Evolutionary conservation across 2,888 invertebrate genomes (phyloP), one percentile per base, ranked within the genome.

Genomic region (Tanytarsus gracilentus): DNA sequence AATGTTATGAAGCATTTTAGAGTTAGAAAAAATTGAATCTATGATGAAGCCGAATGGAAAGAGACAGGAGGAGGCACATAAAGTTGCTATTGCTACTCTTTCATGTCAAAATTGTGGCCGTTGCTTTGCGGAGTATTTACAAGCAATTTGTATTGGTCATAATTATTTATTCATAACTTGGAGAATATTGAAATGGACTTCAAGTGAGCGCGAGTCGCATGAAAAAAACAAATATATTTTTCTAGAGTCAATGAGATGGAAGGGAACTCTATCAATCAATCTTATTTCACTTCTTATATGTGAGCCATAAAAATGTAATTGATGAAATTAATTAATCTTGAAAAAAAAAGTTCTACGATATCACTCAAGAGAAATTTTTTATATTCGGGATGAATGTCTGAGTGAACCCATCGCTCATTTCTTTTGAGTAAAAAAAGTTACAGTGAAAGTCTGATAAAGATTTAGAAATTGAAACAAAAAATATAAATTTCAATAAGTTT

Each of bases 231-330:
- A 40, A 40, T 40, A 6, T 8, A 30, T 6, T 30, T 30, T 30
- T 30, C 6, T 9, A 18, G 40, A 16, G 40, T 40, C 16, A n/a
- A 16, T 16, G 18, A 40, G 14, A 40, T 16, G 14, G 23, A 9
- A 16, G 11, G n/a, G 9, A 26, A 51, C 26, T 51, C 51, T 9
- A 51, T 51, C 51, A 51, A 51, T 51, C 51, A 51, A 51, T 25
- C 26, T 21, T n/a, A n/a, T n/a, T n/a, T n/a, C n/a, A n/a, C n/a
- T n/a, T n/a, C n/a, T n/a, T n/a, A n/a, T n/a, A n/a, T n/a, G n/a
- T n/a, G n/a, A n/a, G n/a, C n/a, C n/a, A n/a, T n/a, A n/a, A n/a
- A 18, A 8, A 21, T 6, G 48, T 48, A 48, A 48, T 48, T 48
- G 23, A 48, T 48, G 48, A 48, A 48, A 48, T 9, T 48, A 48